Evolutionary conservation across 1,140 invertebrate species (phyloP).

Genomic region (Camponotus pennsylvanicus): DNA sequence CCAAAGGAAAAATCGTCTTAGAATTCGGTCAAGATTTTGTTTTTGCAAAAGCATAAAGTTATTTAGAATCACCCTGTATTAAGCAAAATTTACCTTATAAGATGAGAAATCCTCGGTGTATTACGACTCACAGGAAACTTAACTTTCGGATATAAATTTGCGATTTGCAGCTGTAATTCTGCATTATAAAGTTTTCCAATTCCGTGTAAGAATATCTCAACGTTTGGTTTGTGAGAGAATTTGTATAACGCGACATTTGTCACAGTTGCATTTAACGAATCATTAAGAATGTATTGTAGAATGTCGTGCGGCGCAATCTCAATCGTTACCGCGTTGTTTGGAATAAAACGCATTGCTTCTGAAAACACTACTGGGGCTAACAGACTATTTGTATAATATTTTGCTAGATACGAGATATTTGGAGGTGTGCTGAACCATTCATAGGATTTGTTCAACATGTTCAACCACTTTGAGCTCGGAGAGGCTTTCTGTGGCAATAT

Average conservation of each 20-base stretch:
- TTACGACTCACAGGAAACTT: conserved; percentile 89
- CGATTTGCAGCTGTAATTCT: conserved; percentile 88
- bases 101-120: conserved; percentile 90
- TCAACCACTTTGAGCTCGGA: too few relatives aligned
- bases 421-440: too few relatives aligned
- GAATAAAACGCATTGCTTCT: too few relatives aligned
- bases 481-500: conserved; percentile 90
- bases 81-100: conserved; percentile 81
- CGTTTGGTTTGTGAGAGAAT: conserved; percentile 90
- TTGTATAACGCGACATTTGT: conserved; percentile 93
- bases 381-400: too few relatives aligned
- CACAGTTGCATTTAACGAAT: conserved; percentile 86
- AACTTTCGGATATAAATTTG: conserved; percentile 88
- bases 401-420: too few relatives aligned
- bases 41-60: too few relatives aligned
- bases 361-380: too few relatives aligned
- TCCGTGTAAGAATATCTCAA: conserved; percentile 90
- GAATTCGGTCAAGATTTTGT: too few relatives aligned
- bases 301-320: conserved; percentile 87
- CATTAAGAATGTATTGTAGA: conserved; percentile 89
- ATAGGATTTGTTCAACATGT: too few relatives aligned
- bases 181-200: conserved; percentile 90
- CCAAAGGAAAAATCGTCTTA: too few relatives aligned
- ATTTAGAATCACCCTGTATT: too few relatives aligned
- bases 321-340: too few relatives aligned